Conservation (phyloP, 1,140 invertebrate species). For the Ceratosolen solmsi region DNA sequence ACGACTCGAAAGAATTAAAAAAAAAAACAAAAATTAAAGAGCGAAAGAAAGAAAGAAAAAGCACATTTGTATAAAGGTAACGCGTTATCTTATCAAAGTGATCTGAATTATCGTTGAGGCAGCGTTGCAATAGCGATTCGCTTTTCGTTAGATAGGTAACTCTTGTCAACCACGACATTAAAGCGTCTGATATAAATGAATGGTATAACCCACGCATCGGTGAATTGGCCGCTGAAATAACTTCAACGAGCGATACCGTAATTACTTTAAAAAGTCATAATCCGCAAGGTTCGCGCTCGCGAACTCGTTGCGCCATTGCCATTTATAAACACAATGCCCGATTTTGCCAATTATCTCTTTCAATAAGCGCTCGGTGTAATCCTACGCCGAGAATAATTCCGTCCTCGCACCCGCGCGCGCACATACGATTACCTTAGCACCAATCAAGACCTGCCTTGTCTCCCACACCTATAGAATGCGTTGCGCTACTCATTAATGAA, state of each 20-base stretch:
- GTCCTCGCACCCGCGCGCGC: background rate
- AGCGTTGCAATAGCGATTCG: too few species aligned
- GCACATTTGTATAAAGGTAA: too few species aligned
- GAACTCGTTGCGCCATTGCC: background rate
- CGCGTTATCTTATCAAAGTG: background rate
- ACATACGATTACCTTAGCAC: background rate
- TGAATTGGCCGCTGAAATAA: background rate
- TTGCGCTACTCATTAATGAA: constrained; percentile 9
- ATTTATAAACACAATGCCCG: background rate
- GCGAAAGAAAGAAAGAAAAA: background rate
- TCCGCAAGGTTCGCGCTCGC: background rate
- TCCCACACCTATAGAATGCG: background rate
- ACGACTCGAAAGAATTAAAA: too few species aligned
- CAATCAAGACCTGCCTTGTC: background rate
- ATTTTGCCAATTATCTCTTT: constrained; percentile 29
- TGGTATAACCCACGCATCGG: too few species aligned
- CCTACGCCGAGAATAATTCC: background rate
- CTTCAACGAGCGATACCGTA: background rate
- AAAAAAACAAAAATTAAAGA: background rate
- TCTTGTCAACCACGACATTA: too few species aligned
- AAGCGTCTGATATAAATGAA: too few species aligned
- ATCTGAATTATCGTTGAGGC: background rate
- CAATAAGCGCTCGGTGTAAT: background rate
- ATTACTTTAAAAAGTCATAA: constrained; percentile 6
- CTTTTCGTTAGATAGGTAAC: too few species aligned